A percentile compares a stretch with the other conserved stretches of the same genome.
Evolutionary conservation across 2,888 invertebrate species (phyloP).

Genomic region (Pachliopta kotzebuea): DNA sequence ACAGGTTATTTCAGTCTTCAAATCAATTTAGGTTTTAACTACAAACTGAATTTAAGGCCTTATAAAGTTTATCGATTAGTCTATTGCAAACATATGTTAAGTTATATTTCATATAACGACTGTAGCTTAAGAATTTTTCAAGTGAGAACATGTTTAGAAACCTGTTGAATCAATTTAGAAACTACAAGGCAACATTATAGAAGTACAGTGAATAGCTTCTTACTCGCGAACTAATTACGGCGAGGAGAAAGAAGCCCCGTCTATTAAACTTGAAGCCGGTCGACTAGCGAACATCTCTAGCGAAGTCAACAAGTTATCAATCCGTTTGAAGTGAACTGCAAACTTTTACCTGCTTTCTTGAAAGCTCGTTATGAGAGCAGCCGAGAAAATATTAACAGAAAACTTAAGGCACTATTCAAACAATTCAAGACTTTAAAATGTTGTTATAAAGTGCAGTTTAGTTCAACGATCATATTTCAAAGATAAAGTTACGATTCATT

Average conservation of each 20-base stretch:
- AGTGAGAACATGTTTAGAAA: background rate
- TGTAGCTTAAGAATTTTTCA: background rate
- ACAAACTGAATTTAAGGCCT: too few species aligned
- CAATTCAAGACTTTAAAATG: conserved; percentile 36
- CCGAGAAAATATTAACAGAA: conserved; percentile 44
- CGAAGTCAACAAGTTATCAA: conserved; percentile 37
- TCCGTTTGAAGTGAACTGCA: conserved; percentile 39
- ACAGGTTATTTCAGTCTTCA: too few species aligned
- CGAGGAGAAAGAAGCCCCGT: conserved; percentile 12
- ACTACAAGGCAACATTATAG: background rate
- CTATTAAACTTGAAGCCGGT: conserved; percentile 16
- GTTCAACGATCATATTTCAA: conserved; percentile 34
- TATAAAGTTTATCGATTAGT: background rate
- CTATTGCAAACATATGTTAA: background rate
- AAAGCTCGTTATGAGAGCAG: conserved; percentile 41
- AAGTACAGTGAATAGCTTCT: background rate
- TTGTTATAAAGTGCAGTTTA: conserved; percentile 32
- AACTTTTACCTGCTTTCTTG: conserved; percentile 42
- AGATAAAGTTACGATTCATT: conserved; percentile 40
- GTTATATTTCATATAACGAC: too few species aligned
- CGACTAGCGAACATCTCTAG: conserved; percentile 31
- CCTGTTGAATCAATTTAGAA: conserved; percentile 1
- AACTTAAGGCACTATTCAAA: conserved; percentile 35
- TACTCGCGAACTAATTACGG: conserved; percentile 13
- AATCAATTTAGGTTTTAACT: too few species aligned